Conservation (phyloP, 1,140 invertebrate genomes). For the Scaptomyza hsui region DNA sequence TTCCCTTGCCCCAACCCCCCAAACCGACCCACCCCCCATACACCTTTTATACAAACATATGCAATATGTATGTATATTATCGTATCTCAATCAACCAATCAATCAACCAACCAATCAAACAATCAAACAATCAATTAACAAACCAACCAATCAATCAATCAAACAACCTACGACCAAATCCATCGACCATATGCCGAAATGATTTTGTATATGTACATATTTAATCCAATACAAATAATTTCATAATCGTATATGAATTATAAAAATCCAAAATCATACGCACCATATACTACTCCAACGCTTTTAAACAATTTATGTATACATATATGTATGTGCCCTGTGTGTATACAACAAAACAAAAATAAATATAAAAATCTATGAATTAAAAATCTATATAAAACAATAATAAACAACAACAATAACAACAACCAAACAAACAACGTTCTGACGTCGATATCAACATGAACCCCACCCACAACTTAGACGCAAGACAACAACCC, state of each 20-base stretch:
- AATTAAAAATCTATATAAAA: constrained; percentile 32
- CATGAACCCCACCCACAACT: constrained; percentile 27
- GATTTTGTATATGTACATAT: constrained; percentile 45
- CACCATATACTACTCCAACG: constrained; percentile 52
- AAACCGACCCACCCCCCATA: too few species aligned
- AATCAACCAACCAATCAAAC: constrained; percentile 41
- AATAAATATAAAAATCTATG: constrained; percentile 9
- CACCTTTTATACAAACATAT: constrained; percentile 38
- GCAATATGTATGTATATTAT: constrained; percentile 32
- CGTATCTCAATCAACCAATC: constrained; percentile 53
- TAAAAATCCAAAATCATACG: constrained; percentile 56
- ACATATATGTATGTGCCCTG: constrained; percentile 51
- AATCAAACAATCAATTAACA: constrained; percentile 42
- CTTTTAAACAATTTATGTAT: constrained; percentile 42
- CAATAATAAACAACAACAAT: constrained; percentile 46
- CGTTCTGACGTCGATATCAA: constrained; percentile 36
- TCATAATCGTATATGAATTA: constrained; percentile 46
- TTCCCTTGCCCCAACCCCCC: constrained; percentile 12
- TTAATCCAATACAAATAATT: constrained; percentile 37
- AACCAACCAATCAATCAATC: constrained; percentile 41
- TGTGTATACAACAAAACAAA: constrained; percentile 53
- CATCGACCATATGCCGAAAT: constrained; percentile 52
- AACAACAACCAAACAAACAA: constrained; percentile 44
- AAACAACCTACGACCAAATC: constrained; percentile 39
- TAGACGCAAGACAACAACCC: constrained; percentile 93